phyloP scores from a whole-genome alignment of 1,140 invertebrate species.

The Trichonephila inaurata region DNA sequence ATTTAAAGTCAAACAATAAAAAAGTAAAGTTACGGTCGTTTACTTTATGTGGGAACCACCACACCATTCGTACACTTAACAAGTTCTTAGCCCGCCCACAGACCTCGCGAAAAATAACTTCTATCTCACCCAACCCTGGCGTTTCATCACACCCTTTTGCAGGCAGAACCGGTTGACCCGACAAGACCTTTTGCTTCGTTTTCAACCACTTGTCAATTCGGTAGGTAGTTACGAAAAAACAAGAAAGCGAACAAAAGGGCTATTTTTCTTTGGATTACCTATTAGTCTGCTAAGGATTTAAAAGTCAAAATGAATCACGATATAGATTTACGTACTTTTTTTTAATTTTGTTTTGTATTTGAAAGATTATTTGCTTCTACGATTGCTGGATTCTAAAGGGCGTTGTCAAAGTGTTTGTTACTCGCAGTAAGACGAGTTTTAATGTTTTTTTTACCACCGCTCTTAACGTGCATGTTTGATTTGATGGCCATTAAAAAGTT shows the following conservation, averaged over 20 bases:
- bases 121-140: background rate
- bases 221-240: background rate
- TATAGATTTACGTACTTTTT: background rate
- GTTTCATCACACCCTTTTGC: background rate
- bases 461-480: background rate
- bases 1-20: background rate
- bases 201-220: background rate
- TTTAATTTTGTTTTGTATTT: background rate
- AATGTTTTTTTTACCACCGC: background rate
- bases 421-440: background rate
- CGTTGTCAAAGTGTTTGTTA: background rate
- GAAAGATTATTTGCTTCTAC: background rate
- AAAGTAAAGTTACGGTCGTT: background rate
- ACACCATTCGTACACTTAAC: conserved; percentile 13
- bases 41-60: background rate
- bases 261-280: background rate
- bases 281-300: background rate
- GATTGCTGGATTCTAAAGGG: background rate
- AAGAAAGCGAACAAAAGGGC: background rate
- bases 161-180: background rate
- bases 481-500: background rate
- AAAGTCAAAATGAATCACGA: background rate
- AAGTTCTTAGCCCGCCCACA: conserved; percentile 25
- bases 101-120: conserved; percentile 10
- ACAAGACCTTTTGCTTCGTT: background rate